Evolutionary conservation across 2,797 vertebrate genomes (phyloP).

Genomic region (Tauraco hartlaubi): DNA sequence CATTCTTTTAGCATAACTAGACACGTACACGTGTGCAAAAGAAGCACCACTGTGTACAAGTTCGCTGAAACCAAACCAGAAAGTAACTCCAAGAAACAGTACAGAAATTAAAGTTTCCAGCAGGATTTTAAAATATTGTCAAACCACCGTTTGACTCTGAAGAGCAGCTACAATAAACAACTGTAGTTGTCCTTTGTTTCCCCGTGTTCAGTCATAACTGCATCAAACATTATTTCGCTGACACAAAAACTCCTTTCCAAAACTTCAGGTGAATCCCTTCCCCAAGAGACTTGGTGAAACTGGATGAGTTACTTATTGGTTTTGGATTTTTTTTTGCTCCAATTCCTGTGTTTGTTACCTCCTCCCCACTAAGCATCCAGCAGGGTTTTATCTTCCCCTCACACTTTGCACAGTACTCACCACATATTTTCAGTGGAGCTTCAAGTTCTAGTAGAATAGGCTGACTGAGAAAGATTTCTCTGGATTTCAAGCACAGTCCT

Average conservation of each 20-base stretch:
- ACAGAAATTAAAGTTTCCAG: not conserved
- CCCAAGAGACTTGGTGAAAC: not conserved
- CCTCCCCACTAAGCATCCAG: not conserved
- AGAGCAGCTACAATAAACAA: not conserved
- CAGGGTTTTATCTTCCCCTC: not conserved
- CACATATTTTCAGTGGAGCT: constrained; percentile 97
- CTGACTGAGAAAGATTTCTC: constrained; percentile 98
- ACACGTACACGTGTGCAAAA: not conserved
- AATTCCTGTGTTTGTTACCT: not conserved
- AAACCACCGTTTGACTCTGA: not conserved
- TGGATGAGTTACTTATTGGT: not conserved
- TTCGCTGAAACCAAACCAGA: not conserved
- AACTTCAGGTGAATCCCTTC: not conserved
- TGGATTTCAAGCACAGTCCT: constrained; percentile 95
- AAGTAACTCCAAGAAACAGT: not conserved
- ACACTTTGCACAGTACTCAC: constrained; percentile 78
- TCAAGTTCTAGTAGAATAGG: constrained; percentile 98
- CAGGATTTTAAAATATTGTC: not conserved
- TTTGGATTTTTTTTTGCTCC: not conserved
- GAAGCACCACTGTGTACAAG: not conserved
- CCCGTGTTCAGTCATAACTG: not conserved
- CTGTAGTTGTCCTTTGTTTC: not conserved
- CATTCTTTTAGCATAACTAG: not conserved
- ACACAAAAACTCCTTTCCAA: not conserved
- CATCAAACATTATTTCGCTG: not conserved